These are phyloP conservation scores for Tachysurus vachellii DNA, from an alignment of 2,113 vertebrate species.

Conservation along the genomic window DNA sequence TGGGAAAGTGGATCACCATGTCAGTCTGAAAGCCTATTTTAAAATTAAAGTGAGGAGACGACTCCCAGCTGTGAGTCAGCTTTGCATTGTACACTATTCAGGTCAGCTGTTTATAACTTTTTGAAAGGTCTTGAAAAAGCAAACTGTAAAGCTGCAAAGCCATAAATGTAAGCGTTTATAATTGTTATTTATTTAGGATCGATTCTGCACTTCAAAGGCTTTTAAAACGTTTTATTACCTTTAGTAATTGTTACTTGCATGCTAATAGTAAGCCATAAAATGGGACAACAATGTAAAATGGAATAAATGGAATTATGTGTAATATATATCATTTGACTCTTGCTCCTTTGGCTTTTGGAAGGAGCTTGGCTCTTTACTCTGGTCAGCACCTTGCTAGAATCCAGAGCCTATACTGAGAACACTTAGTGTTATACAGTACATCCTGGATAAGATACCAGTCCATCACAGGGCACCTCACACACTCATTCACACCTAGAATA, in stretches of 20 bases:
- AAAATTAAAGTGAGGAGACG: not conserved
- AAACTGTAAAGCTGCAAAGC: not conserved
- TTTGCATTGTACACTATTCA: not conserved
- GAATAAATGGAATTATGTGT: not conserved
- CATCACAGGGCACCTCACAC: not conserved
- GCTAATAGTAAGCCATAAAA: not conserved
- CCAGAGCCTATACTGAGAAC: not conserved
- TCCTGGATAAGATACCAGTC: not conserved
- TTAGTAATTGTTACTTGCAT: not conserved
- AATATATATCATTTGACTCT: not conserved
- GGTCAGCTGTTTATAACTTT: not conserved
- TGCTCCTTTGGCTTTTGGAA: not conserved
- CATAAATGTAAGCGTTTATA: not conserved
- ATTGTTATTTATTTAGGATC: not conserved
- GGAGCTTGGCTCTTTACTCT: not conserved
- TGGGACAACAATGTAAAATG: not conserved
- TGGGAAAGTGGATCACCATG: conserved; percentile 28
- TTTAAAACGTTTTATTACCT: not conserved
- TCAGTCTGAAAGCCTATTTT: conserved; percentile 8
- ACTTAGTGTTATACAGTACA: not conserved
- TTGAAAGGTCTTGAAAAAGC: not conserved
- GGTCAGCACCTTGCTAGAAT: not conserved
- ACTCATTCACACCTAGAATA: not conserved
- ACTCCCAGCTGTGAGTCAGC: not conserved
- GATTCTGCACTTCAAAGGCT: not conserved